Evolutionary conservation across 2,113 vertebrate species (phyloP).

Genomic region (Morone saxatilis): DNA sequence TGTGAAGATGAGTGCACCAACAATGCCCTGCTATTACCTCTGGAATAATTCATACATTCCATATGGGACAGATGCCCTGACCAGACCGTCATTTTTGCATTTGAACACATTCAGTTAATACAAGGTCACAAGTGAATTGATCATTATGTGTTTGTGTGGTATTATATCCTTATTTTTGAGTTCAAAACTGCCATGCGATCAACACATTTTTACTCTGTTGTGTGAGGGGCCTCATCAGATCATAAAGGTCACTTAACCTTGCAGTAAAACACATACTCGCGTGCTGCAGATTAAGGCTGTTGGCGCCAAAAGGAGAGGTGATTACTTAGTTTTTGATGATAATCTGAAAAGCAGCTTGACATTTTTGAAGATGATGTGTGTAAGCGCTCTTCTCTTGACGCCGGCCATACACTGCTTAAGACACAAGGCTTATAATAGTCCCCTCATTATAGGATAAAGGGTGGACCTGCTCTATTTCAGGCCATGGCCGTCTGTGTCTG

Average conservation of each 20-base stretch:
- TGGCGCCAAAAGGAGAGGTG: constrained; percentile 53
- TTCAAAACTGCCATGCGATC: constrained; percentile 23
- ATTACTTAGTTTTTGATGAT: constrained; percentile 69
- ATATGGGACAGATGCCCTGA: constrained; percentile 69
- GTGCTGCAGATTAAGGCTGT: constrained; percentile 50
- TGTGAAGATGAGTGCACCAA: constrained; percentile 72
- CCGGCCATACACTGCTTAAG: constrained; percentile 64
- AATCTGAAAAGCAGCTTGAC: constrained; percentile 79
- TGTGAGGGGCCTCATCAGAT: constrained; percentile 6
- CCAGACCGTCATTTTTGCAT: constrained; percentile 31
- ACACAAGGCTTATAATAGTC: constrained; percentile 78
- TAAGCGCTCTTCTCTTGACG: constrained; percentile 48
- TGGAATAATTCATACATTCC: constrained; percentile 78
- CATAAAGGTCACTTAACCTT: constrained; percentile 43
- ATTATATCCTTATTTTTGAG: background rate
- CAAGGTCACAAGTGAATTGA: constrained; percentile 52
- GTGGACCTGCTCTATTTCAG: constrained; percentile 77
- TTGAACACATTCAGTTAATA: constrained; percentile 20
- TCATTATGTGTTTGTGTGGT: constrained; percentile 35
- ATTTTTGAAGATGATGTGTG: constrained; percentile 68
- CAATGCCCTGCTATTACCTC: constrained; percentile 68
- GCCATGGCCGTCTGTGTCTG: constrained; percentile 74
- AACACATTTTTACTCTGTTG: background rate
- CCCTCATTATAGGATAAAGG: constrained; percentile 81
- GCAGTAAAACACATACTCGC: constrained; percentile 36